These are phyloP conservation scores for Bombylius major DNA, from an alignment of 2,888 invertebrate genomes.

Conservation along the genomic window DNA sequence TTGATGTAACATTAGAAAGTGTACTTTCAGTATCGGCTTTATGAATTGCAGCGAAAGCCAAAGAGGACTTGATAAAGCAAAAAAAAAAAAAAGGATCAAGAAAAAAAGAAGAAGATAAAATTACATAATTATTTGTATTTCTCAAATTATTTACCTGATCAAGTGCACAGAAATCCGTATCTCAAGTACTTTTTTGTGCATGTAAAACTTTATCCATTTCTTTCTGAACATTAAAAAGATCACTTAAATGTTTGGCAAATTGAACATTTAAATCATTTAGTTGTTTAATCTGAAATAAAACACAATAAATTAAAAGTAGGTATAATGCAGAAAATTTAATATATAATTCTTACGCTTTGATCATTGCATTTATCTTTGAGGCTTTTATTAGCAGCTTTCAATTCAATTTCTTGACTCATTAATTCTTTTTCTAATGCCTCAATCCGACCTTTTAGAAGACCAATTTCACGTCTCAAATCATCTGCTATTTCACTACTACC, in stretches of 20 bases:
- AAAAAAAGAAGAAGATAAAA: conserved; percentile 3
- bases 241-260: conserved; percentile 33
- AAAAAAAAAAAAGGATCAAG: not conserved
- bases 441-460: conserved; percentile 61
- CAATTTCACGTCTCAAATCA: conserved; percentile 62
- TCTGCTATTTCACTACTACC: conserved; percentile 57
- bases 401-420: conserved; percentile 71
- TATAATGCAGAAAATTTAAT: not conserved
- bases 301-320: not conserved
- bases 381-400: conserved; percentile 43
- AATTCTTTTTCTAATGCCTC: conserved; percentile 73
- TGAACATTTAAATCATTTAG: conserved; percentile 31
- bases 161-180: conserved; percentile 28
- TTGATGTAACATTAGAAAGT: conserved; percentile 35
- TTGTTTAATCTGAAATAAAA: conserved; percentile 27
- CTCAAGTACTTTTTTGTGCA: conserved; percentile 36
- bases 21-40: conserved; percentile 30
- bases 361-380: conserved; percentile 46
- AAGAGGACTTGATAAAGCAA: not conserved
- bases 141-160: conserved; percentile 23
- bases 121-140: not conserved
- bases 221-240: conserved; percentile 33
- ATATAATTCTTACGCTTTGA: conserved; percentile 48
- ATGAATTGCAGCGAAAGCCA: not conserved
- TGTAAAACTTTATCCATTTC: conserved; percentile 37